Evolutionary conservation across 2,888 invertebrate genomes (phyloP).

Genomic region (Pammene aurita): DNA sequence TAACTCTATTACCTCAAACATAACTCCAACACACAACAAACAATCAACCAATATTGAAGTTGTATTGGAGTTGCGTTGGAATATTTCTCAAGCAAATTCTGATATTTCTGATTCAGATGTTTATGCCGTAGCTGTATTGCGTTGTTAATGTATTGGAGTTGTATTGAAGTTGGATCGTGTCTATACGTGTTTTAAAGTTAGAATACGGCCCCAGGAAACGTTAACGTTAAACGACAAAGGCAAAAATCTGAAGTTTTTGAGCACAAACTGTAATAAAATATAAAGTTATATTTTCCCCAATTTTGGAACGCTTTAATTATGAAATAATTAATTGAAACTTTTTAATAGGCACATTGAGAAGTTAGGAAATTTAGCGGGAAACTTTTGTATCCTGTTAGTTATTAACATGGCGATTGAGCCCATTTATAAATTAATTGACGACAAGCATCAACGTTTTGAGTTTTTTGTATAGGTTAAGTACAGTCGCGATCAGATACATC

Average conservation of each 20-base stretch:
- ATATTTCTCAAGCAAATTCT: too few relatives aligned
- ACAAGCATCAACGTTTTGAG: neutral
- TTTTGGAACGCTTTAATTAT: conserved; percentile 34
- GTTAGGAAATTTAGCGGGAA: conserved; percentile 14
- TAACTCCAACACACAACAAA: too few relatives aligned
- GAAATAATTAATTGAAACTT: conserved; percentile 40
- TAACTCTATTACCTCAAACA: too few relatives aligned
- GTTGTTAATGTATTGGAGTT: too few relatives aligned
- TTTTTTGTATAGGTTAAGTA: neutral
- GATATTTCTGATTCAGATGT: too few relatives aligned
- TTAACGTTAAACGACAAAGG: neutral
- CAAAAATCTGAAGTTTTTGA: neutral
- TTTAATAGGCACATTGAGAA: conserved; percentile 26
- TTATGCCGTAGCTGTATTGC: too few relatives aligned
- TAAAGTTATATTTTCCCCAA: conserved; percentile 17
- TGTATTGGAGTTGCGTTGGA: too few relatives aligned
- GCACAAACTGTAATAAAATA: neutral
- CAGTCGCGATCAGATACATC: too few relatives aligned
- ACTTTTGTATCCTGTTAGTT: conserved; percentile 28
- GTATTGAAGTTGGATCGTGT: too few relatives aligned
- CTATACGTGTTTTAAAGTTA: too few relatives aligned
- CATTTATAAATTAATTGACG: conserved; percentile 24
- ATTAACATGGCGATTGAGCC: conserved; percentile 25
- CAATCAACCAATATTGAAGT: too few relatives aligned
- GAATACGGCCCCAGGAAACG: too few relatives aligned